Base-by-base conservation (phyloP, 2,888 invertebrate genomes). In the Drosophila lacicola region DNA sequence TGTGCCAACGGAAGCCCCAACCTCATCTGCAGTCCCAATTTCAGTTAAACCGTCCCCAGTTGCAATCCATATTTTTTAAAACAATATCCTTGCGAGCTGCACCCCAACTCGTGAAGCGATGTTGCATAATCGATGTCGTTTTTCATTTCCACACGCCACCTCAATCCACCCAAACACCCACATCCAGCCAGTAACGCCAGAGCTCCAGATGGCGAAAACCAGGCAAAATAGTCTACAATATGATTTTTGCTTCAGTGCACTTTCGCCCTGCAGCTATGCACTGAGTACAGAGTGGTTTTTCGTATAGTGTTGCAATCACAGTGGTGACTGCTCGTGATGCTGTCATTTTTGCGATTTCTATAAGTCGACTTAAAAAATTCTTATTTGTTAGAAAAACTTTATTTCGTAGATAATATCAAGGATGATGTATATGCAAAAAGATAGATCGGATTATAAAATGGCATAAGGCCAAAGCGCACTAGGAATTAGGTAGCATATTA, bases 111-210 rank as follows among this genome's bases (percentile, higher is more conserved):
- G 34, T 46, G 46, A 46, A 62, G 51, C 63, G 36, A 21, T 70
- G 49, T 79, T 83, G 70, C 80, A 84, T 83, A 84, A 87, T 83
- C 82, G 67, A 66, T 70, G 75, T 78, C 82, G 70, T 82, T 79
- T 87, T 70, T 82, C 85, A 84, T 82, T 75, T 83, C 67, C 75
- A 61, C 64, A 71, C 63, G 51, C 47, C 61, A 47, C 13, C 36
- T 34, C 45, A 29, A n/a, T 41, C 13, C 53, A n/a, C 0, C 17
- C 17, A 33, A 33, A 10, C 33, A 34, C 34, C 49, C 29, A 64
- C 45, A 11, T 29, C 33, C 34, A 33, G n/a, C 21, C 45, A 42
- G 33, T 42, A 17, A 33, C 44, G 34, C 44, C 46, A 29, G 14
- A n/a, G 47, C 19, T 29, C 34, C 64, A 46, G 29, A 44, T 39